Base-by-base conservation (phyloP, 2,113 vertebrate species). In the Hyla sarda region DNA sequence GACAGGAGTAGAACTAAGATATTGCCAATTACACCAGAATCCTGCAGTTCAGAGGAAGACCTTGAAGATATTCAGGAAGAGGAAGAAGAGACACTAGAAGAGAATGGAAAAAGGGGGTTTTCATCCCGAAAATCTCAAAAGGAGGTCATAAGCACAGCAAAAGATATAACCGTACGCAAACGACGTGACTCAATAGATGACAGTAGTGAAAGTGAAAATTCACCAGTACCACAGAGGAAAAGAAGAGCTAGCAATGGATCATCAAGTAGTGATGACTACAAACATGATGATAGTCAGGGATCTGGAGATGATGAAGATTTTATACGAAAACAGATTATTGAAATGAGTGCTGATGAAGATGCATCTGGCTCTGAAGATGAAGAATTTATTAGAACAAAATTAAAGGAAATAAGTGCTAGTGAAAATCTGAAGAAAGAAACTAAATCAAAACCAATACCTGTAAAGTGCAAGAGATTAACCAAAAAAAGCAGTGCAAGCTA, bases 261-360 rank as follows among this genome's bases (percentile, higher is more conserved):
- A 54, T 98, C 97, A 10, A 97, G 96, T 90, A 99, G 96, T 86
- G 97, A 98, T 60, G 97, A 99, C 0, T 94, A 95, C 77, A 97
- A 97, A 92, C 90, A 88, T 71, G 93, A 93, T 30, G 96, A 97
- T n/a, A 99, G 97, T 78, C 96, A 95, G 17, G 94, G 95, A n/a
- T 97, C 96, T 2, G 93, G 93, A n/a, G 97, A 98, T 62, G 97
- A 98, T 48, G 97, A 98, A 91, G 98, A 98, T 56, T 97, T 97
- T 74, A 97, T 99, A 78, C 93, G 97, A 52, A 96, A 95, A 87
- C 97, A 99, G 85, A 97, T 98, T 78, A 94, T 97, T 91, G 96
- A 96, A 77, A 98, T 99, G 96, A 96, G 96, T 87, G 95, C 94
- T 56, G 96, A 97, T 87, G 96, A 96, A 88, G 94, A 96, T 72